Conservation (phyloP, 2,113 vertebrate genomes). For the Nothocercus nigrocapillus region DNA sequence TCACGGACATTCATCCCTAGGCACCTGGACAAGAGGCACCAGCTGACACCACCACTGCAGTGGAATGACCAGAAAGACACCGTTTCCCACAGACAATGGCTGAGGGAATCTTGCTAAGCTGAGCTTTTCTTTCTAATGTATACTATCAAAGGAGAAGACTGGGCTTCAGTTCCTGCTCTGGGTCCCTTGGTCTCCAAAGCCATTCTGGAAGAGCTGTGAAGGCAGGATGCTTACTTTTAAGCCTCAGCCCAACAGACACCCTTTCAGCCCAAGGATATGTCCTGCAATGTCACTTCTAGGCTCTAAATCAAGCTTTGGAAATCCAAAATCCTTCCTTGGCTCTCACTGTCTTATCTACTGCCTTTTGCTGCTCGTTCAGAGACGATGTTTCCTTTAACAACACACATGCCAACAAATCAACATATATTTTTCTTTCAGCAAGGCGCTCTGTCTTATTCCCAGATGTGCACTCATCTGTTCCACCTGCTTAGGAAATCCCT, state of each 20-base stretch:
- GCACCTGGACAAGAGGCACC: background rate
- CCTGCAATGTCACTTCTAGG: background rate
- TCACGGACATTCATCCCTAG: background rate
- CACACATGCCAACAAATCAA: background rate
- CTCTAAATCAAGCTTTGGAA: background rate
- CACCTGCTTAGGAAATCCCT: background rate
- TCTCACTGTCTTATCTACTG: background rate
- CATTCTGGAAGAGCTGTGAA: background rate
- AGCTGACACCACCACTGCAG: background rate
- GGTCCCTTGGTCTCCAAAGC: background rate
- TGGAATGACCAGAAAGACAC: background rate
- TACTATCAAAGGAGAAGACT: background rate
- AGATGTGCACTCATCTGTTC: background rate
- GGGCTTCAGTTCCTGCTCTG: accelerated
- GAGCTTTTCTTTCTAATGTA: accelerated
- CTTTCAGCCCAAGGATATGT: background rate
- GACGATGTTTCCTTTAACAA: background rate
- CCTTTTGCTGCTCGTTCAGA: background rate
- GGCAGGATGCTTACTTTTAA: background rate
- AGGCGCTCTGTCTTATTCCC: background rate
- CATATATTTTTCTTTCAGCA: background rate
- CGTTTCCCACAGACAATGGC: background rate
- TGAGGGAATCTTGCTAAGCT: background rate
- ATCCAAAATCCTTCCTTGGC: background rate
- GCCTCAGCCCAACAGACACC: accelerated